A percentile compares a stretch with the other conserved stretches of the same genome.
phyloP scores from a whole-genome alignment of 2,797 vertebrate genomes.

The Micromesistius poutassou region DNA sequence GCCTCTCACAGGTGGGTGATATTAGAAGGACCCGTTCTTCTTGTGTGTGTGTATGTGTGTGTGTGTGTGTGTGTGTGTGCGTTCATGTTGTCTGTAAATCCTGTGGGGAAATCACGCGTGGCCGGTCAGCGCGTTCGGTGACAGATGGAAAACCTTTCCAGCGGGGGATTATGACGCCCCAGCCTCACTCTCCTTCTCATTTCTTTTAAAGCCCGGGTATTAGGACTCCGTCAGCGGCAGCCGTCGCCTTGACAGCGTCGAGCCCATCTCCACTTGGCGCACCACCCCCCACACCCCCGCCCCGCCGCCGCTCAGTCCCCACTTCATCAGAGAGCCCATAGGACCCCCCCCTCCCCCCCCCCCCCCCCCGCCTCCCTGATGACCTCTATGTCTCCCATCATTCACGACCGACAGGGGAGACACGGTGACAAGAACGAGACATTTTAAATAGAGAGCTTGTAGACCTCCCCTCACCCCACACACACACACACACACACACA shows the following conservation, averaged over 20 bases:
- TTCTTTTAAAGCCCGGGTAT: conserved; percentile 74
- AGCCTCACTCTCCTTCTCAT: conserved; percentile 72
- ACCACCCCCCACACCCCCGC: neutral
- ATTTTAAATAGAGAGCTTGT: conserved; percentile 46
- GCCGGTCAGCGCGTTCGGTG: conserved; percentile 60
- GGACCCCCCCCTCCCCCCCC: neutral
- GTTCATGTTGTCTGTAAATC: conserved; percentile 72
- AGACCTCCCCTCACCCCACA: conserved; percentile 41
- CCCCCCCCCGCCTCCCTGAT: conserved; percentile 33
- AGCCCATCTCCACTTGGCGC: conserved; percentile 42
- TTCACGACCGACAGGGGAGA: conserved; percentile 59
- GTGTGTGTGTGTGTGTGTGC: conserved; percentile 37
- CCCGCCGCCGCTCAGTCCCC: neutral
- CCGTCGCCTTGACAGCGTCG: conserved; percentile 60
- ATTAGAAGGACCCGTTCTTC: neutral
- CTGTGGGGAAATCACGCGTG: conserved; percentile 71
- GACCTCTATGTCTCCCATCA: conserved; percentile 63
- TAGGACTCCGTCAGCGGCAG: conserved; percentile 67
- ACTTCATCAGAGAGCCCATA: conserved; percentile 16
- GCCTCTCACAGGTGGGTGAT: conserved; percentile 1
- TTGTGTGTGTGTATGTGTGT: neutral
- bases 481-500: conserved; percentile 3
- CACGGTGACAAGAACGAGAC: conserved; percentile 53
- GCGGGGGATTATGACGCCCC: conserved; percentile 71
- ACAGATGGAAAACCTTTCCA: conserved; percentile 74